Base-by-base conservation (phyloP, 2,888 invertebrate species). In the Cordylochernes scorpioides region DNA sequence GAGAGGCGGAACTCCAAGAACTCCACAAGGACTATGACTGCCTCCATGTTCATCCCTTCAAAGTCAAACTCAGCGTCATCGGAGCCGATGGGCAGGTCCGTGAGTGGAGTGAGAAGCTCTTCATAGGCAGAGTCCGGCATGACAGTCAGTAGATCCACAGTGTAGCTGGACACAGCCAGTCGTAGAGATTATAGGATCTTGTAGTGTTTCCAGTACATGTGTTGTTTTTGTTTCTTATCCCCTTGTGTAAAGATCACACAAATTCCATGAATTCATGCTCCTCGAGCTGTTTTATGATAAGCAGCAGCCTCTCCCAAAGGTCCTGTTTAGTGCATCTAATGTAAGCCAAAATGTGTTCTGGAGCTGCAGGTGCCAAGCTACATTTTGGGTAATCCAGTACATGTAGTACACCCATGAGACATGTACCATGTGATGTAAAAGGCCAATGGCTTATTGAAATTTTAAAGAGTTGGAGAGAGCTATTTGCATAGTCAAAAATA, bases 131-230 rank as follows among this genome's bases (percentile, higher is more conserved):
- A 59, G 14, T 60, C 57, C n/a, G 80, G 78, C 41, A 84, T 66
- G 50, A 72, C 70, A 25, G 74, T 77, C 38, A 88, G 55, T 42
- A 86, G 57, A 56, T 86, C 77, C 6, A 75, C 65, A 36, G 74
- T 65, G 54, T 86, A 70, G 44, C 71, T 74, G 41, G 8, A 29
- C 30, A 41, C 38, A 29, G 21, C n/a, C 12, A 28, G 7, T 17
- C 14, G 12, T 22, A 22, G 14, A 9, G n/a, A 19, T 9, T 19
- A 9, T 19, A 19, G 8, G n/a, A 19, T 19, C 8, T 19, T 9
- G 19, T 9, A 19, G 19, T 9, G 15, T 12, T 27, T n/a, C n/a
- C n/a, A n/a, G n/a, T n/a, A n/a, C n/a, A n/a, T n/a, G n/a, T n/a
- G n/a, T n/a, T n/a, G n/a, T n/a, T n/a, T n/a, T n/a, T n/a, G n/a